phyloP scores from a whole-genome alignment of 2,797 vertebrate genomes.

The Pipistrellus pipistrellus region DNA sequence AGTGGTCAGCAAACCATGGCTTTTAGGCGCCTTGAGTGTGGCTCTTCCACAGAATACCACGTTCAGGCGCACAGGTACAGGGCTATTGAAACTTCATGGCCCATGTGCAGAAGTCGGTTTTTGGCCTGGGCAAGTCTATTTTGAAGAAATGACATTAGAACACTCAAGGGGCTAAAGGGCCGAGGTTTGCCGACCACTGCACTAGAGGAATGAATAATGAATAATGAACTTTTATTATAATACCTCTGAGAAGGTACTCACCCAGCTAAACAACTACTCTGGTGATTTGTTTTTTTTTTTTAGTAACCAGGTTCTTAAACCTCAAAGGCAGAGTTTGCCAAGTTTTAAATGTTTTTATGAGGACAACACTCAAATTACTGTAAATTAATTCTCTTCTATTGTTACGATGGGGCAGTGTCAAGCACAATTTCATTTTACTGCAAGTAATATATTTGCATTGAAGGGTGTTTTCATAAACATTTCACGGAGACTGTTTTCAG shows the following conservation, averaged over 20 bases:
- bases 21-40: no score
- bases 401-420: not conserved
- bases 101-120: no score
- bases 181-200: no score
- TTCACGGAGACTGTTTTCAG: conserved; percentile 5
- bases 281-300: not conserved
- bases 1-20: no score
- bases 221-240: not conserved
- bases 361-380: not conserved
- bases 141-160: no score
- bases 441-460: not conserved
- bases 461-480: not conserved
- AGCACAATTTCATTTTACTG: conserved; percentile 34
- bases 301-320: not conserved
- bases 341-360: conserved; percentile 10
- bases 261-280: not conserved
- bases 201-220: not conserved
- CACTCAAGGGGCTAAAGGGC: no score
- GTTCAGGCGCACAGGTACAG: no score
- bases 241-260: not conserved
- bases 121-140: no score
- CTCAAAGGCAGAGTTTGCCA: not conserved
- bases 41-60: no score
- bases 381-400: conserved; percentile 22
- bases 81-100: no score